These are phyloP conservation scores for Neoscelio sp. DNA, from an alignment of 2,888 invertebrate species.

Conservation along the genomic window DNA sequence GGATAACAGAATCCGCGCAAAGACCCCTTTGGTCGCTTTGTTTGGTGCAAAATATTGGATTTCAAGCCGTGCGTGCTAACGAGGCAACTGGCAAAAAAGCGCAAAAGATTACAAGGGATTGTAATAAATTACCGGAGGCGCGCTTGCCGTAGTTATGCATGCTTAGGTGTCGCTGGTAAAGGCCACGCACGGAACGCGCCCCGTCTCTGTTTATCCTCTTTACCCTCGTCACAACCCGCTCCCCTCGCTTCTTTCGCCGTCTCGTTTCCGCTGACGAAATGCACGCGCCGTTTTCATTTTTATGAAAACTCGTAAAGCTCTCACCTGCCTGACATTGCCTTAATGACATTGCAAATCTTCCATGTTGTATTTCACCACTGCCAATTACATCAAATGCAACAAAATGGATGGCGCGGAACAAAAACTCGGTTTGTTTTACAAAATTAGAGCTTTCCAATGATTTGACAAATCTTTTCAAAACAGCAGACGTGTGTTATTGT, in stretches of 20 bases:
- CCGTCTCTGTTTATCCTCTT: slow-evolving; percentile 63
- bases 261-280: slow-evolving; percentile 44
- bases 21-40: slow-evolving; percentile 58
- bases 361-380: slow-evolving; percentile 57
- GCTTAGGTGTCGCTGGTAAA: slow-evolving; percentile 66
- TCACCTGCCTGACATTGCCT: slow-evolving; percentile 69
- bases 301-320: slow-evolving; percentile 76
- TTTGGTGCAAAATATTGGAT: slow-evolving; percentile 66
- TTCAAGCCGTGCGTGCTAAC: slow-evolving; percentile 64
- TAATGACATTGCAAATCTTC: slow-evolving; percentile 73
- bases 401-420: background rate
- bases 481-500: too few species aligned
- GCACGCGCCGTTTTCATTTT: slow-evolving; percentile 72
- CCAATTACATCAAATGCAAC: slow-evolving; percentile 45
- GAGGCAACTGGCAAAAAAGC: slow-evolving; percentile 70
- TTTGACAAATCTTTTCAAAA: too few species aligned
- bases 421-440: too few species aligned
- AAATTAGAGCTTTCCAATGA: too few species aligned
- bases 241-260: too few species aligned
- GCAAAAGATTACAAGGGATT: slow-evolving; percentile 75
- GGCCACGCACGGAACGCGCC: slow-evolving; percentile 58
- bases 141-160: slow-evolving; percentile 65
- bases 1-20: slow-evolving; percentile 61
- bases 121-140: slow-evolving; percentile 76
- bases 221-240: slow-evolving; percentile 63